Conservation (phyloP, 1,140 invertebrate genomes). For the Gonioctena quinquepunctata region DNA sequence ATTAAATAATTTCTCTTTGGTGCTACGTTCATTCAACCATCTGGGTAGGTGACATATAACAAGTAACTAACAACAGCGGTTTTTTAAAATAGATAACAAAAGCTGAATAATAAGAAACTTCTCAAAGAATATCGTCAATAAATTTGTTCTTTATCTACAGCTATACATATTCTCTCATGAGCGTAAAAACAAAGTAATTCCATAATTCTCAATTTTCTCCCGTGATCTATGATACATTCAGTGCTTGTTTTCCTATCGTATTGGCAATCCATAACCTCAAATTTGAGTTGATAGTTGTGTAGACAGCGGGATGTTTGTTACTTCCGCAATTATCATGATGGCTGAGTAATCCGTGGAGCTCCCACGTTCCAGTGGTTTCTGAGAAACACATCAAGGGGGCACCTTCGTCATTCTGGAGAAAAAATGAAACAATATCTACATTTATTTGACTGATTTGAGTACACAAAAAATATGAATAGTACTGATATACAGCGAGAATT, state of each 20-base stretch:
- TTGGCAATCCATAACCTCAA: conserved; percentile 52
- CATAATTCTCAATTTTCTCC: neutral
- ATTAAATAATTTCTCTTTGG: neutral
- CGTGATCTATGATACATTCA: neutral
- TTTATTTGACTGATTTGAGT: too few species aligned
- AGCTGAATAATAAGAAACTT: neutral
- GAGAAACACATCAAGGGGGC: conserved; percentile 67
- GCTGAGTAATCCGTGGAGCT: conserved; percentile 65
- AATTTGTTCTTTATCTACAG: neutral
- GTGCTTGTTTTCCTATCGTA: conserved; percentile 43
- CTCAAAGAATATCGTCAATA: neutral
- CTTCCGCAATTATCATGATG: conserved; percentile 64
- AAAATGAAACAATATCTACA: conserved; percentile 21
- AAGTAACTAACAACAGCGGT: neutral
- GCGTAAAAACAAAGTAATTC: too few species aligned
- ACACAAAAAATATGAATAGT: too few species aligned
- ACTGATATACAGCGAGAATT: too few species aligned
- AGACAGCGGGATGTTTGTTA: conserved; percentile 63
- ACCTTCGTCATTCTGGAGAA: conserved; percentile 67
- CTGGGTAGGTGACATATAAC: neutral
- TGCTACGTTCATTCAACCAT: neutral
- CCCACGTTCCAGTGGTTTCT: conserved; percentile 60
- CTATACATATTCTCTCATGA: neutral
- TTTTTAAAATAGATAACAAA: neutral
- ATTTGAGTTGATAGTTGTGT: conserved; percentile 53